Conservation (phyloP, 2,888 invertebrate species). For the Melipona beecheii region DNA sequence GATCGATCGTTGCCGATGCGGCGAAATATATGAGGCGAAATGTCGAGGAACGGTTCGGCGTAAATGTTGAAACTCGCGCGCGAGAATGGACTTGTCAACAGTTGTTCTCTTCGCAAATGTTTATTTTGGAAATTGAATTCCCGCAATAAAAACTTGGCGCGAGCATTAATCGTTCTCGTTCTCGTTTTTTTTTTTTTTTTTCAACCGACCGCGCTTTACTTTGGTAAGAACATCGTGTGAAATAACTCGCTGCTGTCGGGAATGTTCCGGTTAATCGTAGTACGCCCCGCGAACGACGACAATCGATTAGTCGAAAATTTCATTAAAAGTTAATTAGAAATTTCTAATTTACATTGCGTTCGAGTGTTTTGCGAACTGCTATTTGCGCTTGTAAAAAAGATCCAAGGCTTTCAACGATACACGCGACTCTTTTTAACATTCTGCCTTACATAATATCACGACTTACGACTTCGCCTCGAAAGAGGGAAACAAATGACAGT, state of each 20-base stretch:
- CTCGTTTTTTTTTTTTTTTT: slow-evolving; percentile 4
- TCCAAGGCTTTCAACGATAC: background rate
- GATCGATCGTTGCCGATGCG: slow-evolving; percentile 28
- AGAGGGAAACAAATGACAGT: too few relatives aligned
- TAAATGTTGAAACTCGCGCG: slow-evolving; percentile 20
- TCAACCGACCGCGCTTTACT: background rate
- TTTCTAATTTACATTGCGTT: background rate
- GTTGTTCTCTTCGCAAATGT: slow-evolving; percentile 21
- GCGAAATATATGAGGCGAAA: slow-evolving; percentile 29
- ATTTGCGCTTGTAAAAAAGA: background rate
- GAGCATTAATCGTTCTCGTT: slow-evolving; percentile 21
- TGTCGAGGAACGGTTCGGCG: slow-evolving; percentile 14
- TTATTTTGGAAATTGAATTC: slow-evolving; percentile 43
- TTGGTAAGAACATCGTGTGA: slow-evolving; percentile 10
- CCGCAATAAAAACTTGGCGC: slow-evolving; percentile 12
- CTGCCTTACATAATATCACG: too few relatives aligned
- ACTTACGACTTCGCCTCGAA: too few relatives aligned
- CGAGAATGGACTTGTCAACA: slow-evolving; percentile 19
- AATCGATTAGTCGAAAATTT: slow-evolving; percentile 1
- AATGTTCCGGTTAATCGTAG: slow-evolving; percentile 1
- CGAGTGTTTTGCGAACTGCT: too few relatives aligned
- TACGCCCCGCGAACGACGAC: background rate
- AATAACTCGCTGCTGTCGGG: background rate
- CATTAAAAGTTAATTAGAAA: background rate
- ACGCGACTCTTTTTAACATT: background rate